These are phyloP conservation scores for Trissolcus brochymenae DNA, from an alignment of 2,888 invertebrate genomes.

Conservation along the genomic window DNA sequence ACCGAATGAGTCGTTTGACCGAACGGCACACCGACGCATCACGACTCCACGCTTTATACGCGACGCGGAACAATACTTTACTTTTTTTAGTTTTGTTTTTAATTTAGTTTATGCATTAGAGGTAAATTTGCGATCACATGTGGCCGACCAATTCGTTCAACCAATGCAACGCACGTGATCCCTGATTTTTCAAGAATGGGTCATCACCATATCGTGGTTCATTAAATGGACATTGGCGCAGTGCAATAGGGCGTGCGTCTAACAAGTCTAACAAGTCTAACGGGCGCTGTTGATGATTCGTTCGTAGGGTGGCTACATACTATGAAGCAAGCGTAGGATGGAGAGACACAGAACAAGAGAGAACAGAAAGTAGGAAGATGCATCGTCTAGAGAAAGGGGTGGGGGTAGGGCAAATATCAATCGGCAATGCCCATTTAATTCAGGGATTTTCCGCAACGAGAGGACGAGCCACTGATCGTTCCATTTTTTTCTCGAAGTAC, in stretches of 20 bases:
- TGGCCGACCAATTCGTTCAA: slow-evolving; percentile 65
- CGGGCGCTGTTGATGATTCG: slow-evolving; percentile 51
- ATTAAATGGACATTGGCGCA: slow-evolving; percentile 76
- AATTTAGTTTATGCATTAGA: not conserved
- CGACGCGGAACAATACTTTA: not conserved
- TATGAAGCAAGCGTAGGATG: slow-evolving; percentile 66
- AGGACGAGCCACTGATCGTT: slow-evolving; percentile 63
- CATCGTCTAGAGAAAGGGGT: slow-evolving; percentile 8
- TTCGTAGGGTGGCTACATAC: slow-evolving; percentile 52
- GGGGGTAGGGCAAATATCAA: slow-evolving; percentile 63
- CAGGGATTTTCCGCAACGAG: slow-evolving; percentile 64
- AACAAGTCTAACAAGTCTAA: slow-evolving; percentile 58
- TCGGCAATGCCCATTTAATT: slow-evolving; percentile 75
- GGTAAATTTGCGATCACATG: slow-evolving; percentile 6
- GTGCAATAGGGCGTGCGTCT: slow-evolving; percentile 70
- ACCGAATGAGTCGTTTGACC: slow-evolving; percentile 53
- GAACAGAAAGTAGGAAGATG: slow-evolving; percentile 34
- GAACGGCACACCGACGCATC: slow-evolving; percentile 7
- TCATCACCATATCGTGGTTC: slow-evolving; percentile 55
- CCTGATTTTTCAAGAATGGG: slow-evolving; percentile 71
- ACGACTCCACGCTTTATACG: slow-evolving; percentile 13
- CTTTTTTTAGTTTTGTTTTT: not conserved
- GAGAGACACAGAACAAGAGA: slow-evolving; percentile 43
- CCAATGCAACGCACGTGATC: slow-evolving; percentile 67
- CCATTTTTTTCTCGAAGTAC: slow-evolving; percentile 56